phyloP scores from a whole-genome alignment of 2,113 vertebrate genomes.

The Tor tambroides region DNA sequence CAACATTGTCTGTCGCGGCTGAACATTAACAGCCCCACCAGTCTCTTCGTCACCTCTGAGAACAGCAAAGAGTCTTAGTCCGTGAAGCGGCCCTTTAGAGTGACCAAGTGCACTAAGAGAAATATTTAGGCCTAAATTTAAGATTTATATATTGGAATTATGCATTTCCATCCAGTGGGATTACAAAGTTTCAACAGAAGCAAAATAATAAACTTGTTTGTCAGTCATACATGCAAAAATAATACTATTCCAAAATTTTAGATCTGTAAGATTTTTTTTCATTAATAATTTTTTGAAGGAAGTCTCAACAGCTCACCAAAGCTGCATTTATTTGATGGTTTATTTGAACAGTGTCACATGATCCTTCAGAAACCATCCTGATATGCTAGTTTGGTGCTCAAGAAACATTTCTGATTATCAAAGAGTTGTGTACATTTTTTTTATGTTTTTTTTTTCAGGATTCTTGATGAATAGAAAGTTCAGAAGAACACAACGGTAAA shows the following conservation, averaged over 20 bases:
- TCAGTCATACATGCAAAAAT: background rate
- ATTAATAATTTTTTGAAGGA: no score
- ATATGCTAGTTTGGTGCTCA: no score
- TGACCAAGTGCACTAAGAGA: background rate
- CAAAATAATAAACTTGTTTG: background rate
- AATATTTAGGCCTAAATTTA: background rate
- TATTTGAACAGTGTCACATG: no score
- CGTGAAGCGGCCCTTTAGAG: background rate
- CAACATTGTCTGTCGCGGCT: background rate
- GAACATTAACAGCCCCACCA: background rate
- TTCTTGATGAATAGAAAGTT: no score
- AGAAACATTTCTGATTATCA: no score
- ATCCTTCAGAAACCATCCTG: no score
- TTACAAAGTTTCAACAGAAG: background rate
- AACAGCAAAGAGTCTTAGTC: background rate
- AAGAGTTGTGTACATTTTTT: no score
- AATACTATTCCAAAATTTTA: no score
- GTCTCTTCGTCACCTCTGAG: background rate
- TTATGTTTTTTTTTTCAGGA: no score
- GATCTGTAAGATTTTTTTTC: background rate
- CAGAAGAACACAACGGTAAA: no score
- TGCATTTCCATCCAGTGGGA: background rate
- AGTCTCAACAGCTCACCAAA: no score
- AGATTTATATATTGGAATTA: background rate
- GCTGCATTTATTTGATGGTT: no score